These are phyloP conservation scores for Emberiza fucata DNA, from an alignment of 2,113 vertebrate genomes.

Conservation along the genomic window DNA sequence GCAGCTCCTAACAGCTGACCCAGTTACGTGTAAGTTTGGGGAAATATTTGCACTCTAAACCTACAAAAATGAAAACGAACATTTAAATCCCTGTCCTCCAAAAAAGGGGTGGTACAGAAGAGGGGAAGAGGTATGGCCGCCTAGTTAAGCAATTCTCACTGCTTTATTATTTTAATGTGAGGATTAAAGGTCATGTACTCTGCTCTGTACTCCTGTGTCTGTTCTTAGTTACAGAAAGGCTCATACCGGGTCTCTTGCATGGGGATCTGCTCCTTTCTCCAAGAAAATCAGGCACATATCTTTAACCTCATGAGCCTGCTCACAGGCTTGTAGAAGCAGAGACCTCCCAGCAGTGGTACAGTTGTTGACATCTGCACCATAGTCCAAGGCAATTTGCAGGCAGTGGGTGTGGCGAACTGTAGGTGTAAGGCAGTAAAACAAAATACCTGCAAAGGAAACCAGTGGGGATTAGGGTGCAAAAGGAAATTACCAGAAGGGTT, in stretches of 20 bases:
- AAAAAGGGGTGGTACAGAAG: not conserved
- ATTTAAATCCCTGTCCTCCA: not conserved
- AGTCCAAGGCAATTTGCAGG: constrained; percentile 75
- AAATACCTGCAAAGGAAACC: constrained; percentile 76
- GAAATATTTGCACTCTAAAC: not conserved
- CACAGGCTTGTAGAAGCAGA: constrained; percentile 85
- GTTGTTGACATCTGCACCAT: constrained; percentile 86
- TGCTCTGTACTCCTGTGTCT: not conserved
- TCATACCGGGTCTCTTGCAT: constrained; percentile 75
- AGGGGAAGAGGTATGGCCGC: not conserved
- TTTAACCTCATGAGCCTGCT: constrained; percentile 76
- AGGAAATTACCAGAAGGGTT: not conserved
- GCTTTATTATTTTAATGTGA: not conserved
- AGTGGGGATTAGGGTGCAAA: not conserved
- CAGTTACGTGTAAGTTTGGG: not conserved
- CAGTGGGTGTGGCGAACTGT: constrained; percentile 83
- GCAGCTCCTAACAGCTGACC: not conserved
- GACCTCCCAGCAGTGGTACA: constrained; percentile 74
- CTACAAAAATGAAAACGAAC: not conserved
- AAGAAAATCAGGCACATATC: constrained; percentile 81
- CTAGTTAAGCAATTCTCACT: not conserved
- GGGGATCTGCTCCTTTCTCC: constrained; percentile 84
- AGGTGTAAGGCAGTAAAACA: constrained; percentile 89
- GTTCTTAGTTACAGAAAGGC: constrained; percentile 33
- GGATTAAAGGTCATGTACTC: not conserved